Conservation (phyloP, 2,888 invertebrate species). For the Conchocele bisecta region DNA sequence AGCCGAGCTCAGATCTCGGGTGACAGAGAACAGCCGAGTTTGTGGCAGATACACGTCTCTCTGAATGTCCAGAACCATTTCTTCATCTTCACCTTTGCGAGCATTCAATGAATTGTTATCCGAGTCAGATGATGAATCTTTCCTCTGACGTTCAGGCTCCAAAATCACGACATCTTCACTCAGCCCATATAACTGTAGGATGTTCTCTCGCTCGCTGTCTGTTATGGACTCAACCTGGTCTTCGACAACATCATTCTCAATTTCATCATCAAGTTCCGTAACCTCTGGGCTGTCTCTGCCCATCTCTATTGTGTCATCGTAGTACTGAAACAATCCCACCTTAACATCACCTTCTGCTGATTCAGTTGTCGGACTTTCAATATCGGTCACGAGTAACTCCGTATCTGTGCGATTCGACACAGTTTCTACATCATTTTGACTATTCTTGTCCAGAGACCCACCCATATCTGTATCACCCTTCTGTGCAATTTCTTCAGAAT, state of each 20-base stretch:
- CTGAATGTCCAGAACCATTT: conserved; percentile 42
- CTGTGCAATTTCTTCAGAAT: neutral
- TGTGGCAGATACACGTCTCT: conserved; percentile 55
- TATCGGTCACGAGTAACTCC: no score
- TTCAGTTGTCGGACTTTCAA: no score
- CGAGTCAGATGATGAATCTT: conserved; percentile 40
- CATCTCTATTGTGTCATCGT: conserved; percentile 16
- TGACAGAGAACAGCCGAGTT: conserved; percentile 45
- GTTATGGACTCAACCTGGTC: conserved; percentile 28
- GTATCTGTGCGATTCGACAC: no score
- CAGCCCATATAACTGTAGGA: conserved; percentile 46
- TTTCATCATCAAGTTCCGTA: conserved; percentile 26
- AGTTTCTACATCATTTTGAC: no score
- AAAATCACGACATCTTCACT: conserved; percentile 18
- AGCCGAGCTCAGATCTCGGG: conserved; percentile 40
- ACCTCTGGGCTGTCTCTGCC: conserved; percentile 32
- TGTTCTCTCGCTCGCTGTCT: conserved; percentile 41
- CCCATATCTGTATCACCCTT: no score
- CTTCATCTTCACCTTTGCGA: neutral
- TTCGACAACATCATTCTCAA: conserved; percentile 11
- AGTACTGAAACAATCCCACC: conserved; percentile 54
- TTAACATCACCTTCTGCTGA: conserved; percentile 14
- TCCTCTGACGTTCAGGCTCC: conserved; percentile 40
- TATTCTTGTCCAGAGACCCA: no score
- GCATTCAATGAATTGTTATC: conserved; percentile 18